A percentile compares a stretch with the other conserved stretches of the same genome.
These are phyloP conservation scores for Drosophila sp. DNA, from an alignment of 1,140 invertebrate species.

Conservation along the genomic window DNA sequence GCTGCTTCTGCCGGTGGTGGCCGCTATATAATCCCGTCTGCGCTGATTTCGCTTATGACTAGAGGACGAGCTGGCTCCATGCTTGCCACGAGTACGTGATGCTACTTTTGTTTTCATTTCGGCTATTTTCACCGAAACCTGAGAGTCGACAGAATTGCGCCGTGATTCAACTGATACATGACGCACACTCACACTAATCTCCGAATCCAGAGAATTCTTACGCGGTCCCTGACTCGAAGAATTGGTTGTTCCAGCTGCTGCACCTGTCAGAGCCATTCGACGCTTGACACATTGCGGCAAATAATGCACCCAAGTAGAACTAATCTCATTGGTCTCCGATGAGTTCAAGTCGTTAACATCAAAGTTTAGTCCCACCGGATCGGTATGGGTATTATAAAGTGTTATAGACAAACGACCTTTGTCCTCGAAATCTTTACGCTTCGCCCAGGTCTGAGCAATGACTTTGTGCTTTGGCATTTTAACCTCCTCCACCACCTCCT, in stretches of 20 bases:
- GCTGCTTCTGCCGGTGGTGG: slow-evolving; percentile 78
- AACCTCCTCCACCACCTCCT: slow-evolving; percentile 88
- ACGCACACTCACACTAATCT: slow-evolving; percentile 90
- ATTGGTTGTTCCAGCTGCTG: slow-evolving; percentile 84
- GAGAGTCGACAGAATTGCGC: slow-evolving; percentile 92
- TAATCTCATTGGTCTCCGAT: slow-evolving; percentile 88
- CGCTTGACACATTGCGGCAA: slow-evolving; percentile 93
- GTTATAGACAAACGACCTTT: slow-evolving; percentile 93
- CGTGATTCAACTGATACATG: slow-evolving; percentile 92
- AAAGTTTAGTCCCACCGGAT: slow-evolving; percentile 94
- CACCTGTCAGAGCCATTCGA: slow-evolving; percentile 89
- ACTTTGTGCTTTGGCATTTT: slow-evolving; percentile 94
- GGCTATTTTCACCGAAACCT: slow-evolving; percentile 90
- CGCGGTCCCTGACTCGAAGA: slow-evolving; percentile 85
- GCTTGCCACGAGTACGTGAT: slow-evolving; percentile 83
- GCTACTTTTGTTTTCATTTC: slow-evolving; percentile 90
- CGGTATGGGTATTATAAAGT: slow-evolving; percentile 92
- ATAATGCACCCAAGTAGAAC: slow-evolving; percentile 94
- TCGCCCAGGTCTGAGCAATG: slow-evolving; percentile 94
- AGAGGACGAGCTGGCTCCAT: slow-evolving; percentile 62
- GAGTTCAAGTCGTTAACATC: slow-evolving; percentile 89
- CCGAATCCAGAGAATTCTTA: slow-evolving; percentile 88
- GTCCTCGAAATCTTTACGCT: slow-evolving; percentile 92
- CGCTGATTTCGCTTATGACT: slow-evolving; percentile 77
- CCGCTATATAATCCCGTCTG: slow-evolving; percentile 82